Evolutionary conservation across 2,888 invertebrate species (phyloP).

Genomic region (Xanthorhoe spadicearia): DNA sequence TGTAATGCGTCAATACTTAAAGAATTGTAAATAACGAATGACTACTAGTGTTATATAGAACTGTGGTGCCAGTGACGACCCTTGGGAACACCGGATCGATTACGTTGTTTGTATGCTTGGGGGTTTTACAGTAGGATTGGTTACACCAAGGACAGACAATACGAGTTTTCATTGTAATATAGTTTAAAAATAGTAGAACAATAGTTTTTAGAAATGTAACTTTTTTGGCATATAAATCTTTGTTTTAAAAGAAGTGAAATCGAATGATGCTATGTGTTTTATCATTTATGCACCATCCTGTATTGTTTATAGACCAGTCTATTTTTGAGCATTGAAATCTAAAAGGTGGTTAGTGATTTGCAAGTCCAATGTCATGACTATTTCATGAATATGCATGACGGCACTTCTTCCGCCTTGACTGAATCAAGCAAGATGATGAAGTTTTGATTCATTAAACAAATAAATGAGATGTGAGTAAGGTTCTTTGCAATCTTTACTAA

Average conservation of each 20-base stretch:
- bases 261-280: too few relatives aligned
- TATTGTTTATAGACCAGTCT: too few relatives aligned
- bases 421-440: slow-evolving; percentile 12
- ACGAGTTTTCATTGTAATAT: too few relatives aligned
- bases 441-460: slow-evolving; percentile 26
- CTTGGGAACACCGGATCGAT: slow-evolving; percentile 9
- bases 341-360: neutral
- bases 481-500: slow-evolving; percentile 5
- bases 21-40: neutral
- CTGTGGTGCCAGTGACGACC: neutral
- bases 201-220: too few relatives aligned
- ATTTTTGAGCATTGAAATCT: neutral
- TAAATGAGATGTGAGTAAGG: slow-evolving; percentile 23
- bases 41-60: neutral
- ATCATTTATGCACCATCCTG: too few relatives aligned
- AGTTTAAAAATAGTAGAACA: too few relatives aligned
- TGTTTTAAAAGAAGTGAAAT: too few relatives aligned
- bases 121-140: slow-evolving; percentile 6
- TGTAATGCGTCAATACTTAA: neutral
- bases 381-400: slow-evolving; percentile 2
- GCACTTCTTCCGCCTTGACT: slow-evolving; percentile 21
- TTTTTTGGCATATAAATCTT: too few relatives aligned
- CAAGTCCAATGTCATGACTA: slow-evolving; percentile 7
- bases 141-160: slow-evolving; percentile 8
- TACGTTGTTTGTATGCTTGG: slow-evolving; percentile 4